Conservation (phyloP, 1,140 invertebrate genomes). For the Bactericera cockerelli region DNA sequence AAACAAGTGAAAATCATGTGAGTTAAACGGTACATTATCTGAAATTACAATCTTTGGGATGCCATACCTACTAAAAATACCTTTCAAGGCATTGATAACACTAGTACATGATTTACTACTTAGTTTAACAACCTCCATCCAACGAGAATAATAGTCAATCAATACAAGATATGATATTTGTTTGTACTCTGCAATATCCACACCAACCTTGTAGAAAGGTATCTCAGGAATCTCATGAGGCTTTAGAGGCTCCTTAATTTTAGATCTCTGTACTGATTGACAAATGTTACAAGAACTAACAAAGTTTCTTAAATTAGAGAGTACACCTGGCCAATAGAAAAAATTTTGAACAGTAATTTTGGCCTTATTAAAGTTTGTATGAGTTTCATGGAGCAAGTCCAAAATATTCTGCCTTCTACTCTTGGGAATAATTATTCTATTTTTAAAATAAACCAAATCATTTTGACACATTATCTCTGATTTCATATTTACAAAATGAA, state of each 20-base stretch:
- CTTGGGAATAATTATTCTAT: constrained; percentile 25
- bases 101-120: neutral
- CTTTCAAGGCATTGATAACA: neutral
- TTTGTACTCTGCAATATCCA: constrained; percentile 17
- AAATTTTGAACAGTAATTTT: neutral
- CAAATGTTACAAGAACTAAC: constrained; percentile 15
- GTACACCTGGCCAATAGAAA: constrained; percentile 21
- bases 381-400: constrained; percentile 13
- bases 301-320: neutral
- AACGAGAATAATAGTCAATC: constrained; percentile 19
- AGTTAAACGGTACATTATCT: constrained; percentile 17
- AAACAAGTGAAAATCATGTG: constrained; percentile 11
- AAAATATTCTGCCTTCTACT: constrained; percentile 23
- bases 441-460: constrained; percentile 20
- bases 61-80: constrained; percentile 13
- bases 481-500: neutral
- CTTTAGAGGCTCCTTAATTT: constrained; percentile 26
- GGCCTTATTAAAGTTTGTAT: neutral
- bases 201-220: constrained; percentile 17
- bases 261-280: constrained; percentile 13
- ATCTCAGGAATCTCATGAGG: constrained; percentile 17
- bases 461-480: neutral
- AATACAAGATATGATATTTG: constrained; percentile 15
- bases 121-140: constrained; percentile 17
- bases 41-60: constrained; percentile 14